phyloP scores from a whole-genome alignment of 2,888 invertebrate species.

The Oscheius sp. region DNA sequence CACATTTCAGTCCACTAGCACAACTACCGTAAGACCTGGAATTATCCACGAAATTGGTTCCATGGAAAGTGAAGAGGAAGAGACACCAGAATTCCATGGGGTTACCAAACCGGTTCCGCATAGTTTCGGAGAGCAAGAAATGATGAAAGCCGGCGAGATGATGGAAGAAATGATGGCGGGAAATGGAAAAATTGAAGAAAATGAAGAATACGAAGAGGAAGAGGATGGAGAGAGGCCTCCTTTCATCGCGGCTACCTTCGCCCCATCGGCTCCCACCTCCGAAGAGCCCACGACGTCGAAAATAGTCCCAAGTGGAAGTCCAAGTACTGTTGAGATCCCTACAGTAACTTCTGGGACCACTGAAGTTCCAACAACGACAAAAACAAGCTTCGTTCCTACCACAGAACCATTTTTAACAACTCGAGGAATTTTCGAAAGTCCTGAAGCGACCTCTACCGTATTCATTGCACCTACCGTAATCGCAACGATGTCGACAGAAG shows the following conservation, averaged over 20 bases:
- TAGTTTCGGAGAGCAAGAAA: constrained; percentile 30
- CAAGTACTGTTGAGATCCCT: neutral
- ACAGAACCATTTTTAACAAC: neutral
- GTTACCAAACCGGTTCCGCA: constrained; percentile 19
- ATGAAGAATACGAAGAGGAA: neutral
- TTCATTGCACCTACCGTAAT: too few species aligned
- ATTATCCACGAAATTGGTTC: constrained; percentile 21
- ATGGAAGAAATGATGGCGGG: neutral
- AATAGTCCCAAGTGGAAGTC: neutral
- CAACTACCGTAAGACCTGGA: constrained; percentile 29
- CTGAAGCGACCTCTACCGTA: too few species aligned
- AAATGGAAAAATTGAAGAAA: too few species aligned
- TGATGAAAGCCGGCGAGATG: constrained; percentile 12
- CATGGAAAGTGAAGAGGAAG: constrained; percentile 31
- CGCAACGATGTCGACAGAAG: too few species aligned
- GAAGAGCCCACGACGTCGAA: neutral
- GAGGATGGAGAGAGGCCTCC: too few species aligned
- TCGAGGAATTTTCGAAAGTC: too few species aligned
- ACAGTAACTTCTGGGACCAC: neutral
- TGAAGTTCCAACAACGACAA: neutral
- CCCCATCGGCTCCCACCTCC: neutral
- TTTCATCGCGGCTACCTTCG: too few species aligned
- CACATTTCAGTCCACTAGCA: constrained; percentile 4
- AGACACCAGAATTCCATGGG: neutral
- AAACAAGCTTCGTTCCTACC: neutral